These are phyloP conservation scores for Astropecten irregularis DNA, from an alignment of 53 echinoderm and acorn worm genomes.

Conservation along the genomic window DNA sequence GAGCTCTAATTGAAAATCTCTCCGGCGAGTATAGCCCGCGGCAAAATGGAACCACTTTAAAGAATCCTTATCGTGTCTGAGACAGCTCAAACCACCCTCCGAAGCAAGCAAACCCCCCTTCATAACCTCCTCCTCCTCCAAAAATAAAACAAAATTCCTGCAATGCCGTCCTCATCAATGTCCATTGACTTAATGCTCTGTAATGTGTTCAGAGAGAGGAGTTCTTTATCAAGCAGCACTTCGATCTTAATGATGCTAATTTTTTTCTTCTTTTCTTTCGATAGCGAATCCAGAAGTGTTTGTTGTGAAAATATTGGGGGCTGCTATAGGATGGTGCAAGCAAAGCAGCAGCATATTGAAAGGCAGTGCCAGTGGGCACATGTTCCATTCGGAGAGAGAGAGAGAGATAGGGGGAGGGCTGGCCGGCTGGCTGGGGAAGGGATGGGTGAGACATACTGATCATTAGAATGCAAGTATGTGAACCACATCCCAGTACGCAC, in stretches of 20 bases:
- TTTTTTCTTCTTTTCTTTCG: neutral
- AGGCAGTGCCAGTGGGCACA: slow-evolving; percentile 29
- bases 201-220: slow-evolving; percentile 13
- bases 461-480: slow-evolving; percentile 57
- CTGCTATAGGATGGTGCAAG: neutral
- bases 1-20: too few species aligned
- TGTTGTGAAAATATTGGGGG: slow-evolving; percentile 38
- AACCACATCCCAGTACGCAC: slow-evolving; percentile 15
- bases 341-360: slow-evolving; percentile 6
- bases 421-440: too few species aligned
- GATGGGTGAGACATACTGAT: too few species aligned
- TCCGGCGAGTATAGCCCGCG: too few species aligned
- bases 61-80: too few species aligned
- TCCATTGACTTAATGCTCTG: slow-evolving; percentile 18
- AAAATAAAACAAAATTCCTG: too few species aligned
- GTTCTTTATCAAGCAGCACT: neutral
- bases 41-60: too few species aligned
- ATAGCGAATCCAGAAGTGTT: slow-evolving; percentile 15
- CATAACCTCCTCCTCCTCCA: too few species aligned
- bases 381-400: slow-evolving; percentile 12
- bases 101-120: too few species aligned
- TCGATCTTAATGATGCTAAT: slow-evolving; percentile 29
- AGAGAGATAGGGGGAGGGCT: too few species aligned
- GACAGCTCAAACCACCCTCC: too few species aligned
- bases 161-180: too few species aligned